Conservation (phyloP, 2,888 invertebrate genomes). For the Ophioninae sp. region DNA sequence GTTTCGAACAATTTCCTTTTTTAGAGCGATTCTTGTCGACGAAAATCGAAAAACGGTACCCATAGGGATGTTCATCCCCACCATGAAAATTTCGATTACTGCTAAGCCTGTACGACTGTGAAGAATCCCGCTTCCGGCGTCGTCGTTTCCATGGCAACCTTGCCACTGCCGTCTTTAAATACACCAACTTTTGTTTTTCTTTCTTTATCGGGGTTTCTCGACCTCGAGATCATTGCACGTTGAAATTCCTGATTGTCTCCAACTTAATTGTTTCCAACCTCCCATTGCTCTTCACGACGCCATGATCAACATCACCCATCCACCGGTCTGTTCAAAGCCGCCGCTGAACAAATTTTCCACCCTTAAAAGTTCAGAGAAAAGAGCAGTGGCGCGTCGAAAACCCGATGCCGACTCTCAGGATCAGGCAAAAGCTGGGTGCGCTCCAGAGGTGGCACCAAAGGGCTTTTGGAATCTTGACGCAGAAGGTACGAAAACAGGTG, state of each 20-base stretch:
- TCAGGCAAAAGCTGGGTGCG: background rate
- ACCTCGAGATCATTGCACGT: constrained; percentile 11
- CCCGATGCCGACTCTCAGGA: background rate
- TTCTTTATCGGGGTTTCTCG: background rate
- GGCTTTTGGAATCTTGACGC: background rate
- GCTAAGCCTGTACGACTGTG: too few species aligned
- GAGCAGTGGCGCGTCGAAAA: constrained; percentile 4
- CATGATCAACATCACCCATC: constrained; percentile 71
- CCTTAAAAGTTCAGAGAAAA: constrained; percentile 31
- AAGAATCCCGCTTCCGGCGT: background rate
- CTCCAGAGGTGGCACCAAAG: background rate
- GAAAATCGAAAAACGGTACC: too few species aligned
- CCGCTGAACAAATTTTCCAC: constrained; percentile 62
- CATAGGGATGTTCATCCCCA: too few species aligned
- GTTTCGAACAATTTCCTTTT: too few species aligned
- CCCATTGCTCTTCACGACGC: background rate
- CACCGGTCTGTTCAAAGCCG: constrained; percentile 67
- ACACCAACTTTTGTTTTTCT: constrained; percentile 12
- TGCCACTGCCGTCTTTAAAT: constrained; percentile 42
- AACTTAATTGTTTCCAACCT: background rate
- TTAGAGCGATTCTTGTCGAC: too few species aligned
- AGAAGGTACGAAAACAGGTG: constrained; percentile 31
- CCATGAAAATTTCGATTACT: too few species aligned
- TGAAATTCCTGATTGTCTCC: background rate
- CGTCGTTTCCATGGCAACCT: constrained; percentile 41